These are phyloP conservation scores for Ypsolopha scabrella DNA, from an alignment of 2,888 invertebrate species.

Conservation along the genomic window DNA sequence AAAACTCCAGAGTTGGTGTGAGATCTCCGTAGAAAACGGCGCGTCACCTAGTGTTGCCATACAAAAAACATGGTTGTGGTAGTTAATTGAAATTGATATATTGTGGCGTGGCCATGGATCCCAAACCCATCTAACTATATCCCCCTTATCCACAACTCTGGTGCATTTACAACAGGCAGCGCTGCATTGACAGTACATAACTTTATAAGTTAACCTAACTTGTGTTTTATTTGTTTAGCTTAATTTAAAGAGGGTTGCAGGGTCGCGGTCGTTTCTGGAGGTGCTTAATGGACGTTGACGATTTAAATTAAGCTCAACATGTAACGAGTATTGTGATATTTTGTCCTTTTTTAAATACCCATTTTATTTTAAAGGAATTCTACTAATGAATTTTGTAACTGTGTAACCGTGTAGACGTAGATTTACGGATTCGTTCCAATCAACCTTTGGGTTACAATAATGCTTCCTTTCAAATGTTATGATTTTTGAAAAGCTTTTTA, in stretches of 20 bases:
- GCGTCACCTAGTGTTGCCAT: constrained; percentile 55
- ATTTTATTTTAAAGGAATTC: constrained; percentile 48
- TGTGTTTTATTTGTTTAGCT: constrained; percentile 61
- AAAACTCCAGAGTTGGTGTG: constrained; percentile 24
- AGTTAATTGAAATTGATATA: constrained; percentile 65
- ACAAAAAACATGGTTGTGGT: constrained; percentile 64
- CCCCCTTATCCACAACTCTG: constrained; percentile 25
- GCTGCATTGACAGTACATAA: constrained; percentile 14
- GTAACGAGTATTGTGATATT: constrained; percentile 67
- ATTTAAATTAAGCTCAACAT: constrained; percentile 70
- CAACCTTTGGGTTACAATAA: constrained; percentile 33
- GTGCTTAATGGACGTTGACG: constrained; percentile 26
- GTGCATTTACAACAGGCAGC: constrained; percentile 22
- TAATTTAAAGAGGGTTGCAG: constrained; percentile 51
- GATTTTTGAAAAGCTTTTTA: constrained; percentile 50
- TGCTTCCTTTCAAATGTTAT: constrained; percentile 63
- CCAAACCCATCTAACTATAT: constrained; percentile 19
- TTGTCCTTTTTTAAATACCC: constrained; percentile 51
- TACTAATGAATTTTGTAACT: constrained; percentile 43
- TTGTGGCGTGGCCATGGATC: constrained; percentile 26
- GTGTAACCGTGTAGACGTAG: constrained; percentile 38
- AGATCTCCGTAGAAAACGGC: constrained; percentile 25
- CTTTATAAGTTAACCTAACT: constrained; percentile 25
- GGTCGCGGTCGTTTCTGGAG: constrained; percentile 25
- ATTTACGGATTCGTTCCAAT: constrained; percentile 23